A percentile compares a stretch with the other conserved stretches of the same genome.
Conservation (phyloP, 2,797 vertebrate genomes). For the Meda fulgida region DNA sequence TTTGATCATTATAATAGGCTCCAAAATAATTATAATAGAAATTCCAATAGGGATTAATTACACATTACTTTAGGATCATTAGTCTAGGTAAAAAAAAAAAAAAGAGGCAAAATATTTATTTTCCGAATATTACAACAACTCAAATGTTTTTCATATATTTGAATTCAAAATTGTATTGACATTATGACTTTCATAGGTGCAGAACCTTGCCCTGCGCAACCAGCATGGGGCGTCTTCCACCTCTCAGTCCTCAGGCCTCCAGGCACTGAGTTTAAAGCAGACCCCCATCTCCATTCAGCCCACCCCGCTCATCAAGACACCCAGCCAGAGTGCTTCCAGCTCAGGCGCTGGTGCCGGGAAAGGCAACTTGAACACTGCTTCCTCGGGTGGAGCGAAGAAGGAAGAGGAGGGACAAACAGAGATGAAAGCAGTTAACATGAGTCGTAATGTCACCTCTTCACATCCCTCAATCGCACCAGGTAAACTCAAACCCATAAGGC, state of each 20-base stretch:
- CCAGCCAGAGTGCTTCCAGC: constrained; percentile 66
- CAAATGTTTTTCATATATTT: background rate
- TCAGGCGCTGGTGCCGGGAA: constrained; percentile 67
- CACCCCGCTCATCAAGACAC: constrained; percentile 80
- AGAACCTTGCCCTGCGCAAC: constrained; percentile 88
- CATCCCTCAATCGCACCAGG: constrained; percentile 87
- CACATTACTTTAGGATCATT: background rate
- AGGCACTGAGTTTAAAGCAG: constrained; percentile 88
- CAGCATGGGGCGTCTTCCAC: constrained; percentile 78
- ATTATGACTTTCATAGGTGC: constrained; percentile 17
- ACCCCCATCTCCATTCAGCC: constrained; percentile 80
- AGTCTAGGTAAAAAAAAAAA: background rate
- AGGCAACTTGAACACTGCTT: constrained; percentile 64
- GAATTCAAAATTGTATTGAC: background rate
- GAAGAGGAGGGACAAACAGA: constrained; percentile 76
- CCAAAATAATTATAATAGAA: background rate
- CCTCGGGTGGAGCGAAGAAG: constrained; percentile 81
- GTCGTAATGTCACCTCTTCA: constrained; percentile 76
- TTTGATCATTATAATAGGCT: background rate
- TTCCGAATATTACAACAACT: background rate
- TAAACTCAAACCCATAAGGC: constrained; percentile 62
- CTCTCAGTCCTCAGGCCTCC: constrained; percentile 74
- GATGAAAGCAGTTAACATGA: constrained; percentile 80
- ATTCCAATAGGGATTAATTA: constrained; percentile 8
- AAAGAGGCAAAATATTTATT: background rate